phyloP scores from a whole-genome alignment of 2,797 vertebrate genomes.

The Limosa lapponica region DNA sequence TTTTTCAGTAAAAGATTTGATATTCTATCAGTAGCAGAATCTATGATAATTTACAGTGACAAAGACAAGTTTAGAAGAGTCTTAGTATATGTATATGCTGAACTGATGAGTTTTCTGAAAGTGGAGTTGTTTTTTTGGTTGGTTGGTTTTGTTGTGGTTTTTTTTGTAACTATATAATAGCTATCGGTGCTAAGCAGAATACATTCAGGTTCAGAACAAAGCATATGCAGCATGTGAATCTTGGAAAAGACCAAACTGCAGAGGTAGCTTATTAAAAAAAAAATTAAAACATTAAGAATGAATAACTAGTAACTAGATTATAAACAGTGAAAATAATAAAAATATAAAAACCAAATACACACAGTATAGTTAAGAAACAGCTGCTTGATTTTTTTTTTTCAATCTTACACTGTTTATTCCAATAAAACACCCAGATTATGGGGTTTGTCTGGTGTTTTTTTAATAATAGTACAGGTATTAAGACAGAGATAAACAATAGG shows the following conservation, averaged over 20 bases:
- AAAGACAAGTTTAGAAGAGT: not conserved
- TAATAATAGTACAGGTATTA: not conserved
- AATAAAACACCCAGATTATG: not conserved
- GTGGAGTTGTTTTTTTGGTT: accelerated
- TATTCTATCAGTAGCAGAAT: not conserved
- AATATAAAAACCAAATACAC: not conserved
- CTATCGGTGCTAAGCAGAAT: not conserved
- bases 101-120: not conserved
- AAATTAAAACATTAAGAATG: not conserved
- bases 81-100: not conserved
- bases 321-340: not conserved
- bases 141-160: not conserved
- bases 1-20: not conserved
- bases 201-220: not conserved
- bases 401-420: not conserved
- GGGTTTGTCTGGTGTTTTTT: not conserved
- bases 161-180: not conserved
- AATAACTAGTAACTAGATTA: not conserved
- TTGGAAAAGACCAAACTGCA: not conserved
- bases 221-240: not conserved
- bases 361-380: not conserved
- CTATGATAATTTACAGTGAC: not conserved
- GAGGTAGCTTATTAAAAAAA: not conserved
- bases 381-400: not conserved
- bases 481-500: not conserved